These are phyloP conservation scores for Olivierus martensii DNA, from an alignment of 1,140 invertebrate genomes.

Conservation along the genomic window DNA sequence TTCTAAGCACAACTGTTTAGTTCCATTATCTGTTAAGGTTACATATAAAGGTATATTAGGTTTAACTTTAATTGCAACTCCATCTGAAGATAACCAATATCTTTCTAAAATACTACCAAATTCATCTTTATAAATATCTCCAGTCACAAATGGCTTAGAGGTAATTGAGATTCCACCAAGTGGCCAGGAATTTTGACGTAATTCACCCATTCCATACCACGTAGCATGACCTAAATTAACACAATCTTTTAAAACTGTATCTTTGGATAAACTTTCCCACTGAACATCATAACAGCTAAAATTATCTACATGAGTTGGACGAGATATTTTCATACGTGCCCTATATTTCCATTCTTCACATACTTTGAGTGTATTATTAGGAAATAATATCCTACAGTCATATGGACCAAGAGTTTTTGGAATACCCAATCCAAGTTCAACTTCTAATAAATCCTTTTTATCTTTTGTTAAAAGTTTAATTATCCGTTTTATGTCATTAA, in stretches of 20 bases:
- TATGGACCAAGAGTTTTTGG: constrained; percentile 18
- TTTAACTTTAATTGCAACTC: constrained; percentile 60
- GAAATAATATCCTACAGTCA: constrained; percentile 11
- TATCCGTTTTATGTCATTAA: constrained; percentile 10
- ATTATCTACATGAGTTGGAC: constrained; percentile 6
- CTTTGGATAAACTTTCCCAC: constrained; percentile 52
- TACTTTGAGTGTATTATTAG: constrained; percentile 9
- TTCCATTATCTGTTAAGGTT: constrained; percentile 22
- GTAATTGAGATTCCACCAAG: constrained; percentile 54
- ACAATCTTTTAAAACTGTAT: constrained; percentile 55
- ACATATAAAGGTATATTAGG: constrained; percentile 61
- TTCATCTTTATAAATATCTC: constrained; percentile 43
- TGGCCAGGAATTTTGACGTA: constrained; percentile 59
- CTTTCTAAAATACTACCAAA: constrained; percentile 66
- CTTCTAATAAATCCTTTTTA: constrained; percentile 14
- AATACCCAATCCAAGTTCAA: constrained; percentile 14
- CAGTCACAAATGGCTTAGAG: constrained; percentile 64
- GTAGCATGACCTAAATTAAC: constrained; percentile 44
- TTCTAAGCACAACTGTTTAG: constrained; percentile 52
- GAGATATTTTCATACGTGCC: constrained; percentile 17
- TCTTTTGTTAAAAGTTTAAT: constrained; percentile 15
- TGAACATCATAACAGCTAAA: constrained; percentile 54
- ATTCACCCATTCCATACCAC: constrained; percentile 50
- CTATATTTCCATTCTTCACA: constrained; percentile 23
- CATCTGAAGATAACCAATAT: constrained; percentile 71